Evolutionary conservation across 2,113 vertebrate genomes (phyloP).

Genomic region (Ceyx melanurus): DNA sequence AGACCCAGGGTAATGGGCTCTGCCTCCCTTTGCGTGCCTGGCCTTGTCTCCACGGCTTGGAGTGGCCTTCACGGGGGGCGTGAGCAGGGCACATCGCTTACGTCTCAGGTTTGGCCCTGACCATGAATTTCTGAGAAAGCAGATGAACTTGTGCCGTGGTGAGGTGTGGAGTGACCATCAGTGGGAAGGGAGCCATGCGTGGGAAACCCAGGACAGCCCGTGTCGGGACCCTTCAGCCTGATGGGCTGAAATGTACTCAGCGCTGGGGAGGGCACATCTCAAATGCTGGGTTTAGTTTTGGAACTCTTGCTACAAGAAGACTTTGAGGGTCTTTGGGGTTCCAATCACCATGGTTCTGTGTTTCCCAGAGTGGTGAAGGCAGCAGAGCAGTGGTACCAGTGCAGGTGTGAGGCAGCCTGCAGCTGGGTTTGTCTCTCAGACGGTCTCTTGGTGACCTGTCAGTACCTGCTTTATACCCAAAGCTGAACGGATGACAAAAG

Average conservation of each 20-base stretch:
- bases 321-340: not conserved
- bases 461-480: not conserved
- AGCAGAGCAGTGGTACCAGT: not conserved
- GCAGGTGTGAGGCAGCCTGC: not conserved
- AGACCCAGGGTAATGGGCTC: not conserved
- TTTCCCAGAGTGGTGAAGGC: not conserved
- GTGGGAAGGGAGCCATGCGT: not conserved
- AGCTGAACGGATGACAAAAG: not conserved
- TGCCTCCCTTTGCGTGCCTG: rapidly evolving
- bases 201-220: rapidly evolving
- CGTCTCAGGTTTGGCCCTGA: not conserved
- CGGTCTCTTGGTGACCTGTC: not conserved
- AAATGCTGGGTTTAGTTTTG: too few relatives aligned
- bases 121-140: not conserved
- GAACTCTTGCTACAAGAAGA: too few relatives aligned
- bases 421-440: rapidly evolving
- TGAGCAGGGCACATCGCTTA: rapidly evolving
- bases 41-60: rapidly evolving
- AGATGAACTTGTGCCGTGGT: not conserved
- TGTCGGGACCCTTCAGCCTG: not conserved
- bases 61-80: rapidly evolving
- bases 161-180: not conserved
- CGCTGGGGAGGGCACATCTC: too few relatives aligned
- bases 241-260: not conserved
- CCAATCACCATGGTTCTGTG: not conserved